These are phyloP conservation scores for Harpalus rufipes DNA, from an alignment of 2,888 invertebrate species.

Conservation along the genomic window DNA sequence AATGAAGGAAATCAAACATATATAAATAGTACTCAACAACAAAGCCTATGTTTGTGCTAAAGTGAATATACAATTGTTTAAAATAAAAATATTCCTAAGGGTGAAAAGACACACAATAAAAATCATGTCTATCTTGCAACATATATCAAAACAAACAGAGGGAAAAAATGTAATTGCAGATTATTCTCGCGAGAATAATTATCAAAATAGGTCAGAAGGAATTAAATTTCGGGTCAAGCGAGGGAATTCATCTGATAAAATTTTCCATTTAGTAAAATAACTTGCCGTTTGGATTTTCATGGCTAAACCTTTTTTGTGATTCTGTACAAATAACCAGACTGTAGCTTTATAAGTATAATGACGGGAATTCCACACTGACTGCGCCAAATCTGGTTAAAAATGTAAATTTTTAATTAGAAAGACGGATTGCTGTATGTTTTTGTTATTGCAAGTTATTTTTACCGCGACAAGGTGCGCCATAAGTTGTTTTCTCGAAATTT, in stretches of 20 bases:
- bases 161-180: slow-evolving; percentile 34
- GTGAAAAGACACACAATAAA: neutral
- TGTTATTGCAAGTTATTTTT: slow-evolving; percentile 17
- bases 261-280: slow-evolving; percentile 28
- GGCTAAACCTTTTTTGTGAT: slow-evolving; percentile 20
- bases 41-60: neutral
- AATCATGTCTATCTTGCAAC: slow-evolving; percentile 3
- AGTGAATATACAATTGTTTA: slow-evolving; percentile 16
- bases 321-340: neutral
- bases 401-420: slow-evolving; percentile 46
- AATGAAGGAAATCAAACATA: too few species aligned
- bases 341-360: slow-evolving; percentile 42
- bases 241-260: slow-evolving; percentile 48
- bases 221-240: slow-evolving; percentile 45
- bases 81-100: neutral
- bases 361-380: neutral
- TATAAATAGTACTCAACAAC: too few species aligned
- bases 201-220: slow-evolving; percentile 50
- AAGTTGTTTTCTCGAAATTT: slow-evolving; percentile 14
- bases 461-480: neutral
- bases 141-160: slow-evolving; percentile 32
- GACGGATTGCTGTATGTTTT: neutral
- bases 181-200: slow-evolving; percentile 37
- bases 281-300: slow-evolving; percentile 10
- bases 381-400: slow-evolving; percentile 36